Base-by-base conservation (phyloP, 1,140 invertebrate genomes). In the Saccostrea cuccullata region DNA sequence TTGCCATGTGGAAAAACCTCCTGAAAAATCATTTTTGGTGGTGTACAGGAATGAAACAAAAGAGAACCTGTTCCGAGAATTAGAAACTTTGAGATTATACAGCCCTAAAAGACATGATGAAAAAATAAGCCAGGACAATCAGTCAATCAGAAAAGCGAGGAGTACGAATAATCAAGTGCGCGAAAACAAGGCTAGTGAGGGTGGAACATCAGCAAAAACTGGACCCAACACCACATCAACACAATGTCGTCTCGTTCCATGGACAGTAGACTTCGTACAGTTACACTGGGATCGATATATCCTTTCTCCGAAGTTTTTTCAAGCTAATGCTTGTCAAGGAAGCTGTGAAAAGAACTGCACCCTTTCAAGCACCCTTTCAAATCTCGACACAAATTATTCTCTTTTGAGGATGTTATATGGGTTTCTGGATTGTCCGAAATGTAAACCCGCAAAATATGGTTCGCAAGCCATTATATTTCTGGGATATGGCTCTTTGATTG, bases 21-120 rank as follows among this genome's bases (percentile, higher is more conserved):
- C 26, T 12, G 15, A 23, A 30, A 77, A 77, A 15, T 77, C 70
- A 26, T 77, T 36, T 77, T 36, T 77, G 26, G 26, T 77, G 70
- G 30, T 77, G 26, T 77, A 77, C 70, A 77, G 23, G 70, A 77
- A 77, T 36, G 23, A 30, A 77, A 4, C 70, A 12, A 77, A 77
- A 77, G 6, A 15, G 11, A 13, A 30, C 12, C 11, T 77, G 26
- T 36, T 77, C 26, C 70, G 26, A 36, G 30, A 77, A 36, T 77
- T 77, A 30, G 26, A 77, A 9, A 30, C 30, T 26, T 77, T 77
- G 70, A 77, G 23, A 12, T 15, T 77, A 30, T 77, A 12, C 13
- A 26, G 70, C 30, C 23, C 26, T 4, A 77, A 77, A 77, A 26
- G 70, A 30, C 23, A 77, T 3, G 26, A 6, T 11, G 15, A 0